Percentiles rank a stretch among this genome's conserved stretches.
Conservation (phyloP, 2,797 vertebrate species). For the Arnoldichthys spilopterus region DNA sequence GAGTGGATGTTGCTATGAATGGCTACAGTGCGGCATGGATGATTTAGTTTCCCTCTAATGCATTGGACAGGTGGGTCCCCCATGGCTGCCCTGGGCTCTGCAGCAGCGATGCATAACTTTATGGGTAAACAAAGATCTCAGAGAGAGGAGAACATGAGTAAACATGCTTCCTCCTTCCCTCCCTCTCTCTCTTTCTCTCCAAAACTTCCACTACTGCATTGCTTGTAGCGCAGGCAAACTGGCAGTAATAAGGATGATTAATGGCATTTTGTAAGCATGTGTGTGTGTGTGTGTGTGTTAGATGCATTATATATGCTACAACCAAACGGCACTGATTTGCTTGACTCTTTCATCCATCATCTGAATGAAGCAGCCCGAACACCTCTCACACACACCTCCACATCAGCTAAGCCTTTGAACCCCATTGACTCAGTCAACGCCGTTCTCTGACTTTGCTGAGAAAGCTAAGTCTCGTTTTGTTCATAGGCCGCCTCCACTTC, state of each 20-base stretch:
- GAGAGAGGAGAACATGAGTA: slow-evolving; percentile 24
- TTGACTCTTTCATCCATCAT: slow-evolving; percentile 53
- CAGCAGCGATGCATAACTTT: slow-evolving; percentile 11
- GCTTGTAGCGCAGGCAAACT: background rate
- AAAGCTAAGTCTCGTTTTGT: slow-evolving; percentile 61
- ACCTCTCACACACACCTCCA: slow-evolving; percentile 59
- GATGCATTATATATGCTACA: slow-evolving; percentile 36
- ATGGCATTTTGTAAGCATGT: slow-evolving; percentile 1
- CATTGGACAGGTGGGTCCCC: slow-evolving; percentile 20
- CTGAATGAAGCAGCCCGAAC: slow-evolving; percentile 60
- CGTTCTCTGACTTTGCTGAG: slow-evolving; percentile 19
- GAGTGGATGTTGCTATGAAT: slow-evolving; percentile 5
- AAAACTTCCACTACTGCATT: background rate
- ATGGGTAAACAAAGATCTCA: slow-evolving; percentile 28
- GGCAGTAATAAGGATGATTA: background rate
- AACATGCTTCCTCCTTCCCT: slow-evolving; percentile 14
- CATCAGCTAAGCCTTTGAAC: slow-evolving; percentile 46
- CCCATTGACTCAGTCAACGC: slow-evolving; percentile 32
- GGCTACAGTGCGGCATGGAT: slow-evolving; percentile 19
- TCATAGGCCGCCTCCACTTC: slow-evolving; percentile 47
- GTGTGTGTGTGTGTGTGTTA: slow-evolving; percentile 48
- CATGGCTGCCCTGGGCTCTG: background rate
- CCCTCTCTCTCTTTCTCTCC: background rate
- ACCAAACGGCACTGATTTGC: background rate
- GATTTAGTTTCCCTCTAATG: slow-evolving; percentile 27